phyloP scores from a whole-genome alignment of 2,888 invertebrate genomes.

The Chloroclystis v-ata region DNA sequence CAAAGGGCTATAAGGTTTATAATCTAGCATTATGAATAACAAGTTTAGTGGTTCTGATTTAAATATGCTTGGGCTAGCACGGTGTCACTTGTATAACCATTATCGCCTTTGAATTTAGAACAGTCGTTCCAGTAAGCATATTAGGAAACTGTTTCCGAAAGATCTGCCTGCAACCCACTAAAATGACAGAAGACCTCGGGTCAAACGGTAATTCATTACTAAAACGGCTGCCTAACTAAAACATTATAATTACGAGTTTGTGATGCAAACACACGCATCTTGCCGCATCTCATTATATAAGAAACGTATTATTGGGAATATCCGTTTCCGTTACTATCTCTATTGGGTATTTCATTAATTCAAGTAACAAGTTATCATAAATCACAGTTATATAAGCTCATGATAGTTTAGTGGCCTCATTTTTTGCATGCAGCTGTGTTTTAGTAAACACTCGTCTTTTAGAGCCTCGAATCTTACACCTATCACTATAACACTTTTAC shows the following conservation, averaged over 20 bases:
- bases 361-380: constrained; percentile 19
- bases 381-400: constrained; percentile 19
- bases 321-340: constrained; percentile 39
- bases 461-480: constrained; percentile 27
- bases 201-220: constrained; percentile 6
- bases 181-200: background rate
- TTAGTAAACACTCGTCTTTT: constrained; percentile 11
- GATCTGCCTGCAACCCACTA: background rate
- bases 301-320: constrained; percentile 42
- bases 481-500: constrained; percentile 47
- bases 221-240: constrained; percentile 4
- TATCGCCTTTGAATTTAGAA: background rate
- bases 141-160: no score
- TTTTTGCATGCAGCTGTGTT: constrained; percentile 6
- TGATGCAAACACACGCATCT: constrained; percentile 19
- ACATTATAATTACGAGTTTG: constrained; percentile 12
- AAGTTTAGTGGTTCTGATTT: constrained; percentile 8
- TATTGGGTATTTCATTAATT: constrained; percentile 22
- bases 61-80: constrained; percentile 1
- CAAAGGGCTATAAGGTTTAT: constrained; percentile 29
- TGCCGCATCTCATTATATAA: constrained; percentile 32
- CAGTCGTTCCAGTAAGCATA: background rate
- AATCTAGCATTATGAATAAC: constrained; percentile 12
- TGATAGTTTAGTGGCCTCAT: constrained; percentile 17
- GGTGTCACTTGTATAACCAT: background rate